Evolutionary conservation across 2,113 vertebrate species (phyloP), one percentile per base, ranked within the genome.

Genomic region (Gila orcuttii): DNA sequence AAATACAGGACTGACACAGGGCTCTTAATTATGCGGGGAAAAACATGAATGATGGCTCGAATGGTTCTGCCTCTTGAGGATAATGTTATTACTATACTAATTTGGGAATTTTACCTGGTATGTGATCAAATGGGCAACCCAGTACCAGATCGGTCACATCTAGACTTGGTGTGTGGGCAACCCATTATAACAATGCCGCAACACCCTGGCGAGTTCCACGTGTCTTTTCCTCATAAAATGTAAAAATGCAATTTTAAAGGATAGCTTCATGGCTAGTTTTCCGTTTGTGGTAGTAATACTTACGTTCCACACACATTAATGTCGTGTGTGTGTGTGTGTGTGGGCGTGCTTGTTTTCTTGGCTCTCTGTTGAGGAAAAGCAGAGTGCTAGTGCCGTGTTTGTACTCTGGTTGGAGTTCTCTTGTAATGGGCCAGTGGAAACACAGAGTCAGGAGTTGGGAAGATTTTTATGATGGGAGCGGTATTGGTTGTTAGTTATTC

Each of bases 341-440:
- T 39, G 42, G 13, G 25, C 13, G 13, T 36, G 45, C 69, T 55
- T 47, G 69, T 31, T 47, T 64, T 73, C 79, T 71, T 39, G 0
- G 78, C 31, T 36, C 66, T 33, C 66, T 21, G 66, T 36, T 36
- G 17, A 36, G 36, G 31, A 36, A 69, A 69, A 69, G 31, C 31
- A 36, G 19, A 69, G 66, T 36, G 64, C 64, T 47, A n/a, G 13
- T 75, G 25, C 60, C 17, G 12, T 75, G 25, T 57, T 69, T 64
- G 52, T 64, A 39, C 55, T 33, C 55, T 55, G 66, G 64, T 57
- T 33, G 13, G 31, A 50, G 52, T 17, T 23, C 66, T 84, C 55
- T 33, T 64, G 6, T 80, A 86, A 66, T 82, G 50, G n/a, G 60
- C 52, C 62, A 25, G 62, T 87, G 73, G 33, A 78, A 78, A 78